Conservation (phyloP, 2,113 vertebrate species). For the Probosciger aterrimus region DNA sequence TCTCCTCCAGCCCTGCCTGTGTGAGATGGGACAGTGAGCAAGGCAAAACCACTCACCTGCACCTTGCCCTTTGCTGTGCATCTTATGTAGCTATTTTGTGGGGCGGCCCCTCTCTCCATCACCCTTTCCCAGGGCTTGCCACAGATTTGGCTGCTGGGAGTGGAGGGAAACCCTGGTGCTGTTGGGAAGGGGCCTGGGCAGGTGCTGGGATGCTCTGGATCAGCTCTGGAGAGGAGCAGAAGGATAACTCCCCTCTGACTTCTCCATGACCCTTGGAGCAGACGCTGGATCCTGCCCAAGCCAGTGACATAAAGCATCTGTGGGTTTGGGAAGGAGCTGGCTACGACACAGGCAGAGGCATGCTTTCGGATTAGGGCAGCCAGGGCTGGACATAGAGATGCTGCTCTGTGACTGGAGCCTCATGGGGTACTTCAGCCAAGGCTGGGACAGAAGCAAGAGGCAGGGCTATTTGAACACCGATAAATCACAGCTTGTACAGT, state of each 20-base stretch:
- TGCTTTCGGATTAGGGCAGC: background rate
- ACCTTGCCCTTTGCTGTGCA: background rate
- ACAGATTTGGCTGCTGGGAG: background rate
- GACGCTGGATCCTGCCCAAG: fast-evolving
- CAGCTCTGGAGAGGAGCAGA: background rate
- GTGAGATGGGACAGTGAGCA: fast-evolving
- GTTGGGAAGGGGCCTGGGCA: background rate
- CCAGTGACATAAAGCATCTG: fast-evolving
- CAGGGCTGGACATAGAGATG: background rate
- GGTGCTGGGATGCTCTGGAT: background rate
- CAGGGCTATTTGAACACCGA: background rate
- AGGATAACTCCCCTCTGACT: background rate
- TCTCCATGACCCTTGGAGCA: background rate
- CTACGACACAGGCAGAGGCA: background rate
- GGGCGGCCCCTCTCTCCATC: background rate
- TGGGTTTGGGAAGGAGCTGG: background rate
- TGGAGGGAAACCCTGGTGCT: background rate
- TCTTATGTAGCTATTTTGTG: background rate
- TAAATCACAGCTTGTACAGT: background rate
- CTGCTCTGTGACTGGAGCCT: background rate
- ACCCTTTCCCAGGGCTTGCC: background rate
- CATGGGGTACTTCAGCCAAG: background rate
- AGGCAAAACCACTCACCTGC: fast-evolving
- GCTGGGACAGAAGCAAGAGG: background rate
- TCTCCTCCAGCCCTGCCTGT: background rate